phyloP scores from a whole-genome alignment of 2,797 vertebrate species.

The Craterocephalus amniculus region DNA sequence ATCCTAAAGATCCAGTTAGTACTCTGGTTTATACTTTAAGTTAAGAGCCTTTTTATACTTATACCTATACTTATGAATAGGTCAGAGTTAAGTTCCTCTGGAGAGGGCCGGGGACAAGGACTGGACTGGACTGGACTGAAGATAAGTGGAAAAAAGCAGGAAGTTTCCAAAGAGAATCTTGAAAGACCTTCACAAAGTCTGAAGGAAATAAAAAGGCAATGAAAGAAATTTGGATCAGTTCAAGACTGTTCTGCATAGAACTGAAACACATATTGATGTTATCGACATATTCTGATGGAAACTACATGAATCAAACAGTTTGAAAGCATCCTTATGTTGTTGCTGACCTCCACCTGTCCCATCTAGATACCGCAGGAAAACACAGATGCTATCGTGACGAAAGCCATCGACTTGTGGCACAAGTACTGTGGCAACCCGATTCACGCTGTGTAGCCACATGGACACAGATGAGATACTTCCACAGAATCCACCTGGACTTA shows the following conservation, averaged over 20 bases:
- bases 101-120: neutral
- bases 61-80: neutral
- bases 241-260: too few species aligned
- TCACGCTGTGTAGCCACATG: constrained; percentile 78
- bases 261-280: too few species aligned
- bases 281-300: neutral
- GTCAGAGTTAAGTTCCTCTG: neutral
- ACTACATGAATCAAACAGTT: neutral
- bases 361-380: constrained; percentile 95
- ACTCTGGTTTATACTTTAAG: neutral
- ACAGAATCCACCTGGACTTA: constrained; percentile 17
- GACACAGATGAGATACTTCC: constrained; percentile 7
- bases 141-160: neutral
- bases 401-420: constrained; percentile 97
- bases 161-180: neutral
- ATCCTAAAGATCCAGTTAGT: too few species aligned
- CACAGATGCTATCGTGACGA: constrained; percentile 95
- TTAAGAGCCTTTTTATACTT: neutral
- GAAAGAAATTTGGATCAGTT: too few species aligned
- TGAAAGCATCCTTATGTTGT: neutral
- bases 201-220: too few species aligned
- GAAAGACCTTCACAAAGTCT: neutral
- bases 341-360: constrained; percentile 1
- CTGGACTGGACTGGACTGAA: neutral
- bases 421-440: constrained; percentile 92